Conservation (phyloP, 2,113 vertebrate genomes). For the Amia ocellicauda region DNA sequence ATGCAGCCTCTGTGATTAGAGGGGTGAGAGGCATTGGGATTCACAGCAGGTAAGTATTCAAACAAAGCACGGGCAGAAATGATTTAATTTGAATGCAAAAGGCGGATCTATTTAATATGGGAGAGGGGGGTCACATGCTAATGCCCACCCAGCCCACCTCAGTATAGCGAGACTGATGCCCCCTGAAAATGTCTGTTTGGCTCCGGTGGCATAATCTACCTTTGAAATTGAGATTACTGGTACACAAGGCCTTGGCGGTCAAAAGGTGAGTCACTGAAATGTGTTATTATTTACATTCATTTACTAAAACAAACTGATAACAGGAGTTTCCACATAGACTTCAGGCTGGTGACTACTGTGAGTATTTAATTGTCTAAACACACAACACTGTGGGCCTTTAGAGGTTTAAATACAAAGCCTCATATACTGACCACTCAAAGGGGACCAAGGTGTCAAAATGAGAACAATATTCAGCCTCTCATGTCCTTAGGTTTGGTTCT, state of each 20-base stretch:
- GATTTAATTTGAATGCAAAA: constrained; percentile 71
- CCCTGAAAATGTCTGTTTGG: constrained; percentile 52
- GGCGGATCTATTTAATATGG: constrained; percentile 56
- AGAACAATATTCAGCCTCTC: too few relatives aligned
- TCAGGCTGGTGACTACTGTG: too few relatives aligned
- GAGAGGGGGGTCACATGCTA: constrained; percentile 69
- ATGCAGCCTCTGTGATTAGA: background rate
- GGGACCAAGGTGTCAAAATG: too few relatives aligned
- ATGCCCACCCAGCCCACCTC: constrained; percentile 53
- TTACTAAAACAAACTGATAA: too few relatives aligned
- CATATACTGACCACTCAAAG: too few relatives aligned
- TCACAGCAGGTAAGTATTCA: constrained; percentile 60
- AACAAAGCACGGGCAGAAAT: constrained; percentile 55
- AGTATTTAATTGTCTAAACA: too few relatives aligned
- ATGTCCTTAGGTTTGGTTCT: too few relatives aligned
- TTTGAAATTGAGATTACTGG: constrained; percentile 69
- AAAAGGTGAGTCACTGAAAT: constrained; percentile 59
- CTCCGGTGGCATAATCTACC: constrained; percentile 59
- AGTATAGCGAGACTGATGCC: constrained; percentile 44
- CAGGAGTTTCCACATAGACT: too few relatives aligned
- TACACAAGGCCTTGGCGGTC: constrained; percentile 49
- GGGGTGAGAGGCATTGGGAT: constrained; percentile 51
- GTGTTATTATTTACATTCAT: too few relatives aligned
- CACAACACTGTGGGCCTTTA: too few relatives aligned
- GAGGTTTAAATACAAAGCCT: too few relatives aligned